Evolutionary conservation across 1,140 invertebrate genomes (phyloP), one percentile per base, ranked within the genome.

Genomic region (Bombus ignitus): DNA sequence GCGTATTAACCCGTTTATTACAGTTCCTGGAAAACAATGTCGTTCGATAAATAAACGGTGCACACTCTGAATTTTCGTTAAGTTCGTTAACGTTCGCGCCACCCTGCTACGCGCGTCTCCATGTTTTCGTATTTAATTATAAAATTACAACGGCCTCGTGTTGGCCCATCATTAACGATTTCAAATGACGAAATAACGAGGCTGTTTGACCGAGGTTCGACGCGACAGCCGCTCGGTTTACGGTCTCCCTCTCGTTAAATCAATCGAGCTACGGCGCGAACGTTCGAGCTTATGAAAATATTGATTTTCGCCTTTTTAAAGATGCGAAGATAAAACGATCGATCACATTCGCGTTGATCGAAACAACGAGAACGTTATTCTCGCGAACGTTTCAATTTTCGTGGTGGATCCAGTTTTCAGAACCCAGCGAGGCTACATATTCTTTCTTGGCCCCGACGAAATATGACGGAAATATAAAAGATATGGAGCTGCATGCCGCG

Each of bases 381-480:
- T 4, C 12, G 47, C 10, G 10, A 32, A 22, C 18, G 18, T 68
- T 68, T 68, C 6, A 25, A 68, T 37, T 39, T 44, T 37, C 66
- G 42, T 6, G 4, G 35, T 39, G n/a, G n/a, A 42, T n/a, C 65
- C 65, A 74, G 65, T 74, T 75, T 39, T 25, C 10, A 10, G 28
- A 9, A 22, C 0, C 47, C 47, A 22, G 18, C 47, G 18, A 47
- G 57, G n/a, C 28, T 39, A n/a, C n/a, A 12, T 66, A 75, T 75
- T 75, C 53, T 71, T 65, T 22, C 25, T 35, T 1, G 32, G n/a
- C n/a, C 42, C 32, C 72, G 13, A 44, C 59, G 81, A 75, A 75
- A 83, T 83, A 75, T 75, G 70, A 74, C n/a, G 80, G 80, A 73
- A 74, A 74, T 42, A 74, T 81, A 83, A 83, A 83, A 62, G 62